Evolutionary conservation across 2,113 vertebrate species (phyloP), one percentile per base, ranked within the genome.

Genomic region (Alexandromys fortis): DNA sequence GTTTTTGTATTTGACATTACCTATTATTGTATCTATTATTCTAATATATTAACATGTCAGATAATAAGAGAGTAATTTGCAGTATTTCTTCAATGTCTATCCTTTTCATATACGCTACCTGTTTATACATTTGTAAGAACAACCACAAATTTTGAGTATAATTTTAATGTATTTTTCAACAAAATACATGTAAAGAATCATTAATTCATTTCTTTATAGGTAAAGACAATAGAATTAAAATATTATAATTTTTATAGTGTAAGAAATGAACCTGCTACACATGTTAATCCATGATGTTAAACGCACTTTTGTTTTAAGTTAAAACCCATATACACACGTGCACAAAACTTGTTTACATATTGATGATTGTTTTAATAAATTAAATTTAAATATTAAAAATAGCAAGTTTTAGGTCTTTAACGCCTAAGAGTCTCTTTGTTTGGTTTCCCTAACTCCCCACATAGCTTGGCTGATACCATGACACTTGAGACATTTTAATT

Each of bases 401-500:
- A 58, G 19, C 19, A 79, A 82, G 33, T 70, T 90, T 19, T 79
- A 38, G 13, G 21, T 79, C 5, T 70, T 93, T 78, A 33, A 76
- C 30, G 16, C 9, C 13, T 58, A 68, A 38, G 17, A 58, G 5
- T 45, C 14, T 67, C 2, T 58, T 58, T 82, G 4, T 65, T 85
- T 93, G 77, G 11, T 75, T 82, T 52, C 7, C 10, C 49, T 93
- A 24, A 91, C 30, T 92, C 33, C 16, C 17, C 14, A 26, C 49
- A 83, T 1, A 49, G 1, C 77, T 47, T 49, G 63, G 75, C 45
- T 93, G 42, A 26, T 52, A 78, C n/a, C 77, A n/a, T 90, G 73
- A 94, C 58, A 90, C 49, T 58, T 55, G 11, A 92, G 47, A 89
- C 47, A 61, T 93, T 94, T 79, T 90, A 55, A 93, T 92, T 87